Conservation (phyloP, 2,888 invertebrate genomes). For the Perdita meconis region DNA sequence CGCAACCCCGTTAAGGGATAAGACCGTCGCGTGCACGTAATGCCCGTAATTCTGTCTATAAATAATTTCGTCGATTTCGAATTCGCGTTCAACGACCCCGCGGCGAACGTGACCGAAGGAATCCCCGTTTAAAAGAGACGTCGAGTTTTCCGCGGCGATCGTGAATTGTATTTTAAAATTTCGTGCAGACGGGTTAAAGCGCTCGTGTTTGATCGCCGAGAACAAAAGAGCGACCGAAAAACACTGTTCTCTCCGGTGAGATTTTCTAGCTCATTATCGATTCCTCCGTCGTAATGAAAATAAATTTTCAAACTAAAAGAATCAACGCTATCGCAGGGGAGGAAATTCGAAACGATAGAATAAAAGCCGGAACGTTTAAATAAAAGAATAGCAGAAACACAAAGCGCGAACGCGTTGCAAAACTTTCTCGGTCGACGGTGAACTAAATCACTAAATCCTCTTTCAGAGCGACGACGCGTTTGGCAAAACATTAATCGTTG, state of each 20-base stretch:
- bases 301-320: constrained; percentile 21
- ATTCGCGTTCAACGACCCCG: constrained; percentile 1
- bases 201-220: background rate
- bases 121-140: background rate
- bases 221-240: background rate
- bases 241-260: background rate
- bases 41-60: constrained; percentile 5
- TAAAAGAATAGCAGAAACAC: background rate
- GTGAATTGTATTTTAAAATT: background rate
- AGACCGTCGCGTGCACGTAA: constrained; percentile 23
- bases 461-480: constrained; percentile 5
- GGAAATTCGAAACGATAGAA: constrained; percentile 26
- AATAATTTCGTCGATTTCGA: constrained; percentile 34
- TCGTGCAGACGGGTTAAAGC: no score
- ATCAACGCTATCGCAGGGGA: background rate
- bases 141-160: background rate
- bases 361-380: constrained; percentile 17
- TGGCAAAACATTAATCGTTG: constrained; percentile 36
- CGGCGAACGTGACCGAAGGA: background rate
- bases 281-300: constrained; percentile 22
- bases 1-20: constrained; percentile 16
- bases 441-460: constrained; percentile 28
- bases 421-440: constrained; percentile 35
- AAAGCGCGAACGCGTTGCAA: constrained; percentile 2
- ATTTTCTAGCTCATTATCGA: constrained; percentile 7